These are phyloP conservation scores for Proterorhinus semilunaris DNA, from an alignment of 2,113 vertebrate species.

Conservation along the genomic window DNA sequence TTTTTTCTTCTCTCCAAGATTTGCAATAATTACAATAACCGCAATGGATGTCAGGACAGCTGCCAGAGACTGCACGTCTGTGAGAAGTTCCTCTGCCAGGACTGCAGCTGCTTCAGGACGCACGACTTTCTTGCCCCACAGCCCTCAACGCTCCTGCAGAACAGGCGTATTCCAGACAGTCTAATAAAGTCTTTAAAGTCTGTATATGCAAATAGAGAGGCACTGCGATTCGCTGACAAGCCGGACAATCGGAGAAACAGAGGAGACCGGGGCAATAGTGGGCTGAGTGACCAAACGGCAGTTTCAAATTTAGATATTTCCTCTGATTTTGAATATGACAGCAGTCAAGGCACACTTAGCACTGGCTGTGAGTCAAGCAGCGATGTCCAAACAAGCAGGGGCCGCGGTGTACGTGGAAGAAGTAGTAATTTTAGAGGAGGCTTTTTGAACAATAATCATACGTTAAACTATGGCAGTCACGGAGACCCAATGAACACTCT, in stretches of 20 bases:
- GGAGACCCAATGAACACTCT: too few relatives aligned
- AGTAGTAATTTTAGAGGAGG: neutral
- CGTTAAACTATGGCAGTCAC: too few relatives aligned
- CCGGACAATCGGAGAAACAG: neutral
- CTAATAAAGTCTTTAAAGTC: conserved; percentile 52
- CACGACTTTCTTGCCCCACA: conserved; percentile 68
- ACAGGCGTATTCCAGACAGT: conserved; percentile 32
- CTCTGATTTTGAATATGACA: neutral
- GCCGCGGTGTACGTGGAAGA: neutral
- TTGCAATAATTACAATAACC: conserved; percentile 72
- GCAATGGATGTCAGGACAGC: conserved; percentile 36
- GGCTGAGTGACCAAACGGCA: neutral
- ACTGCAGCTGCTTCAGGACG: conserved; percentile 56
- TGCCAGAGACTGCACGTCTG: conserved; percentile 72
- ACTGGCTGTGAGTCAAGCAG: too few relatives aligned
- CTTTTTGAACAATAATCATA: too few relatives aligned
- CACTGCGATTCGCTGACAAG: conserved; percentile 22
- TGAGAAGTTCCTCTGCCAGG: conserved; percentile 41
- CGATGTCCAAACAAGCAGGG: neutral
- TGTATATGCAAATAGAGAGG: conserved; percentile 61
- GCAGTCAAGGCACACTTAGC: neutral
- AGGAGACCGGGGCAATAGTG: neutral
- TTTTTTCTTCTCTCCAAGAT: conserved; percentile 42
- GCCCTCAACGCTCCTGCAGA: conserved; percentile 45
- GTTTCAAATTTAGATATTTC: neutral